phyloP scores from a whole-genome alignment of 2,797 vertebrate species.

The Mareca strepera region DNA sequence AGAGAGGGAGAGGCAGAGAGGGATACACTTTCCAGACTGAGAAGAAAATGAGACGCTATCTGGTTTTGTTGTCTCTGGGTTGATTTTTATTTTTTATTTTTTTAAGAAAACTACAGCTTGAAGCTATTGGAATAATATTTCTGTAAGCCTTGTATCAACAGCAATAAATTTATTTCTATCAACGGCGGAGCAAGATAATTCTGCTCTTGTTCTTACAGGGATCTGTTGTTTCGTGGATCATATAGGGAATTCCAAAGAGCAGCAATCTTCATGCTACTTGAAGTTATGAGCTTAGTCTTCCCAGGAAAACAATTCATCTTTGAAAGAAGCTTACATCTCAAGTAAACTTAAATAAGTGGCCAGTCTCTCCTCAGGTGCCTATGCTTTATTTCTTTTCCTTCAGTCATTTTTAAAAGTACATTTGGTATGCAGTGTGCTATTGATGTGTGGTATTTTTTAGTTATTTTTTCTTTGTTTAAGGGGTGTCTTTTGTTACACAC shows the following conservation, averaged over 20 bases:
- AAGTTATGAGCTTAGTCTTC: neutral
- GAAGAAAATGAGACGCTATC: constrained; percentile 32
- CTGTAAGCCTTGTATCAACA: constrained; percentile 38
- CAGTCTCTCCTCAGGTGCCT: neutral
- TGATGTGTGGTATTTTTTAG: neutral
- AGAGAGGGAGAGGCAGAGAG: constrained; percentile 34
- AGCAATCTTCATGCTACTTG: neutral
- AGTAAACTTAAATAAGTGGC: constrained; percentile 1
- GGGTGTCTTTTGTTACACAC: neutral
- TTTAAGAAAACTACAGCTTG: constrained; percentile 18
- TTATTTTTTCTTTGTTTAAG: neutral
- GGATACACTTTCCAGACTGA: constrained; percentile 19
- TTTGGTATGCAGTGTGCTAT: constrained; percentile 36
- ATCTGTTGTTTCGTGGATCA: constrained; percentile 17
- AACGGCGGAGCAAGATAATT: constrained; percentile 24
- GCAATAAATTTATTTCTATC: constrained; percentile 46
- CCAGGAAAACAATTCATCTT: constrained; percentile 14
- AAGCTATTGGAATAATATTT: constrained; percentile 56
- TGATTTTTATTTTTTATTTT: neutral
- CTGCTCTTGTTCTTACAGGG: neutral
- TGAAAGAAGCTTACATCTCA: constrained; percentile 7
- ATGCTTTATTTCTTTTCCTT: constrained; percentile 7
- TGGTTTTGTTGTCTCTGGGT: neutral
- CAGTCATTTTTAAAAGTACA: neutral
- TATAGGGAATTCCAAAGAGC: constrained; percentile 26